phyloP scores from a whole-genome alignment of 53 echinoderm and acorn worm genomes.

The Holothuria leucospilota region DNA sequence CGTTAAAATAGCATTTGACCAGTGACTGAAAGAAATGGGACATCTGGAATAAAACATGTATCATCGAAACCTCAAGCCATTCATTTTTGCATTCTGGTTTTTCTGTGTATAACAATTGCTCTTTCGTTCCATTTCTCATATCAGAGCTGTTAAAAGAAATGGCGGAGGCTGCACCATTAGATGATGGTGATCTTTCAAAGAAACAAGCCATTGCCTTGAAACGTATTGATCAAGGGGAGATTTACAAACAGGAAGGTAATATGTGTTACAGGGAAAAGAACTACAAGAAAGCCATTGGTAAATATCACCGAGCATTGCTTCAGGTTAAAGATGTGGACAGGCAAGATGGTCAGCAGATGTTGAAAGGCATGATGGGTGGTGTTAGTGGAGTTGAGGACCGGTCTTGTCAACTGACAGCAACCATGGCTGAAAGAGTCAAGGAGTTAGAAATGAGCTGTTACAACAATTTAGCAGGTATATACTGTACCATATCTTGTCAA shows the following conservation, averaged over 20 bases:
- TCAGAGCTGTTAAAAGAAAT: constrained; percentile 19
- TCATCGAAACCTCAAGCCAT: too few species aligned
- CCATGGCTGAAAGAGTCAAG: constrained; percentile 56
- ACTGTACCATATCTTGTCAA: background rate
- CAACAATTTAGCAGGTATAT: constrained; percentile 98
- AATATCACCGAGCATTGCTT: constrained; percentile 90
- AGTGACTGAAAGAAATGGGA: too few species aligned
- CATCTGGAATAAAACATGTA: too few species aligned
- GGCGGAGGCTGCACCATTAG: constrained; percentile 49
- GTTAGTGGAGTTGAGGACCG: background rate
- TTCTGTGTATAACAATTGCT: background rate
- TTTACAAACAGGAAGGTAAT: constrained; percentile 76
- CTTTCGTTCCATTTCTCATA: background rate
- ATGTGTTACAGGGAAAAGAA: constrained; percentile 69
- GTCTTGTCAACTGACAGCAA: constrained; percentile 47
- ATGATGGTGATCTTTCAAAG: background rate
- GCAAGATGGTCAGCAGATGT: constrained; percentile 48
- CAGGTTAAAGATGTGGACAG: constrained; percentile 73
- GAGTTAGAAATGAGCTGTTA: constrained; percentile 69
- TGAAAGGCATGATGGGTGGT: constrained; percentile 44
- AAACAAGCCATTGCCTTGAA: constrained; percentile 18
- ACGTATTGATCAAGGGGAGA: constrained; percentile 65
- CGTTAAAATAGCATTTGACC: too few species aligned
- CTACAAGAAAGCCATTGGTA: constrained; percentile 79
- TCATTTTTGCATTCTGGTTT: too few species aligned